phyloP scores from a whole-genome alignment of 2,797 vertebrate genomes.

The Lacerta viridis region DNA sequence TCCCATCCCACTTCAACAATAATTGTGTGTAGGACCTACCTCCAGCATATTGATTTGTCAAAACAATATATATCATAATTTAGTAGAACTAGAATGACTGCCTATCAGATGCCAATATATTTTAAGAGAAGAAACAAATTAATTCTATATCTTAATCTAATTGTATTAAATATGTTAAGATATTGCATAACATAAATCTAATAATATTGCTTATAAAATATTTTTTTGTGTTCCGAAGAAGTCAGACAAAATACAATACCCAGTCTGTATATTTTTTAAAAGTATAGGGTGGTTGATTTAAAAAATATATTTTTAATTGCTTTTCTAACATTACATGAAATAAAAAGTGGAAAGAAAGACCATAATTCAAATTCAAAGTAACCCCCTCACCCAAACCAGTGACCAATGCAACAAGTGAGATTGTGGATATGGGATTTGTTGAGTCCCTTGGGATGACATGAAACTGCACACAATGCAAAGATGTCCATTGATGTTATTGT shows the following conservation, averaged over 20 bases:
- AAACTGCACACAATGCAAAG: not conserved
- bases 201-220: not conserved
- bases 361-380: too few relatives aligned
- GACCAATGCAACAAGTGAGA: too few relatives aligned
- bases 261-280: too few relatives aligned
- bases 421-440: too few relatives aligned
- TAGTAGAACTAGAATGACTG: slow-evolving; percentile 26
- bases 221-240: not conserved
- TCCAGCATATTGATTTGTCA: not conserved
- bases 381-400: too few relatives aligned
- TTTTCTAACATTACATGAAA: too few relatives aligned
- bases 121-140: slow-evolving; percentile 5
- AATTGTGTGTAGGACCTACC: rapidly evolving
- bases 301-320: too few relatives aligned
- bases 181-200: not conserved
- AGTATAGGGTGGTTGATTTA: too few relatives aligned
- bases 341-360: too few relatives aligned
- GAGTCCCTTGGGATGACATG: too few relatives aligned
- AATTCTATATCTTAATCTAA: slow-evolving; percentile 5
- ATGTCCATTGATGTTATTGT: not conserved
- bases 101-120: slow-evolving; percentile 16
- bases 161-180: not conserved
- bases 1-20: not conserved
- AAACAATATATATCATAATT: slow-evolving; percentile 15
- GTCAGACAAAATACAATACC: not conserved